Evolutionary conservation across 2,113 vertebrate species (phyloP).

Genomic region (Natator depressus): DNA sequence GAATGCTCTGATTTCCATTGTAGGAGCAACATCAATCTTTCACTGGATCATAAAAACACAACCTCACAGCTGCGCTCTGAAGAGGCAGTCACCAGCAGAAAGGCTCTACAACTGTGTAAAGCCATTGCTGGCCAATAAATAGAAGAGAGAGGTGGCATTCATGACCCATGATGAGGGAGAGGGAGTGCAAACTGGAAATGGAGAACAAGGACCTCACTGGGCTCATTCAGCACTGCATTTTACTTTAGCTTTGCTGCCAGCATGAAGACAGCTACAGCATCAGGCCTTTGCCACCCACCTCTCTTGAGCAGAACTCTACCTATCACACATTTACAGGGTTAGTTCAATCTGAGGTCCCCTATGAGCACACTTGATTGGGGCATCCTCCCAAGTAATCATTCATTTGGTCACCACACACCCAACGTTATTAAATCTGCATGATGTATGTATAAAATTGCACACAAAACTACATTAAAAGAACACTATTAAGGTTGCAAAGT

Average conservation of each 20-base stretch:
- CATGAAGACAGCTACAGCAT: not conserved
- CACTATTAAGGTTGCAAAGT: no score
- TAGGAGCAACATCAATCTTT: not conserved
- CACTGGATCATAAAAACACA: not conserved
- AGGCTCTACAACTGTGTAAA: not conserved
- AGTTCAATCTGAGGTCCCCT: no score
- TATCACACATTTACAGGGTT: no score
- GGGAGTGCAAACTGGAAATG: slow-evolving; percentile 5
- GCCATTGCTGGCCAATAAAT: not conserved
- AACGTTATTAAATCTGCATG: no score
- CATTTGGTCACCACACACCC: no score
- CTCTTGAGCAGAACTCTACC: no score
- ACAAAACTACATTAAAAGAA: no score
- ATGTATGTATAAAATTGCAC: no score
- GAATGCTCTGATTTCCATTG: not conserved
- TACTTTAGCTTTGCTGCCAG: not conserved
- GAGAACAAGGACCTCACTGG: not conserved
- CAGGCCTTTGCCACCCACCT: no score
- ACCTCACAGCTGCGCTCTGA: not conserved
- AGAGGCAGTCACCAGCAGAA: not conserved
- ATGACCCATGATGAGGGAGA: not conserved
- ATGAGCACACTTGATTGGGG: no score
- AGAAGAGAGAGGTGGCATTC: not conserved
- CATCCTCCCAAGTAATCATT: no score
- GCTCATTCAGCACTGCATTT: not conserved